Evolutionary conservation across 23 tunicate genomes (phyloP).

Genomic region (Halocynthia roretzi): DNA sequence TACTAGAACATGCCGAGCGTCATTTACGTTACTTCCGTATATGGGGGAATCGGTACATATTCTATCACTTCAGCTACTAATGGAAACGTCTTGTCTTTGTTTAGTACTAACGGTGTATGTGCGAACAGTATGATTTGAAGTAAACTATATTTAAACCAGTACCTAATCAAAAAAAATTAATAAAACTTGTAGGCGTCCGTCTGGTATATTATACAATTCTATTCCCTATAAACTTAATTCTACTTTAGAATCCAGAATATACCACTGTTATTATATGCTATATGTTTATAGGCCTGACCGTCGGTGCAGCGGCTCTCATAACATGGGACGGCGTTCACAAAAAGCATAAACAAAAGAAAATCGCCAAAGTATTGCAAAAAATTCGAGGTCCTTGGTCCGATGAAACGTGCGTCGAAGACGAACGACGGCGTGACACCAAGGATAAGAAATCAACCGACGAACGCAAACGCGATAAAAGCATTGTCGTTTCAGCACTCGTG

Average conservation of each 20-base stretch:
- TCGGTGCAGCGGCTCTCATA: constrained; percentile 7
- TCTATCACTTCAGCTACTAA: too few species aligned
- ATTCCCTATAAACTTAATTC: too few species aligned
- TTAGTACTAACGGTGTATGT: too few species aligned
- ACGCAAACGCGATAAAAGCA: neutral
- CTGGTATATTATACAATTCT: too few species aligned
- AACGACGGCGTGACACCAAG: neutral
- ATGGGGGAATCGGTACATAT: too few species aligned
- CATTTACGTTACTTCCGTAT: too few species aligned
- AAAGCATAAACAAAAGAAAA: neutral
- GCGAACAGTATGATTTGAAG: too few species aligned
- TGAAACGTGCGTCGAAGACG: neutral
- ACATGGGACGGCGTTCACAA: constrained; percentile 2
- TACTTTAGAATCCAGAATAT: neutral
- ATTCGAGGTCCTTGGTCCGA: neutral
- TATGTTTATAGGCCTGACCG: constrained; percentile 6
- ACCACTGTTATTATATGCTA: neutral
- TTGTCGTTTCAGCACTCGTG: constrained; percentile 5
- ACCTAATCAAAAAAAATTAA: neutral
- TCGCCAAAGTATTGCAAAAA: neutral
- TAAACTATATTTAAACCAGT: too few species aligned
- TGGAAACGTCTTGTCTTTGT: too few species aligned
- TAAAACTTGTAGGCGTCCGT: too few species aligned
- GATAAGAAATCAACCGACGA: neutral
- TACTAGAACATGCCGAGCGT: too few species aligned